These are phyloP conservation scores for Tragelaphus imberbis DNA, from an alignment of 2,113 vertebrate genomes.

Conservation along the genomic window DNA sequence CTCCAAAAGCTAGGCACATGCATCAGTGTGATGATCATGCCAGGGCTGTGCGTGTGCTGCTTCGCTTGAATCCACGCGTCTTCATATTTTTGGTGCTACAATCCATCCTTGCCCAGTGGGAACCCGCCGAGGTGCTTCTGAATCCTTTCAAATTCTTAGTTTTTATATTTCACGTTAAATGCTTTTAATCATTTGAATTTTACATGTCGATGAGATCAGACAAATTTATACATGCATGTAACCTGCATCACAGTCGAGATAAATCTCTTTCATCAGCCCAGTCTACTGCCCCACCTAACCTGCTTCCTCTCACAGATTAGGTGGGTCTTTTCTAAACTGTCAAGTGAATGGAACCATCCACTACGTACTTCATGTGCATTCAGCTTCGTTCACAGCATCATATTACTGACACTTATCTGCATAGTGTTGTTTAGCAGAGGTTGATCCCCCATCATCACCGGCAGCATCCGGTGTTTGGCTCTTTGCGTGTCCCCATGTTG, in stretches of 20 bases:
- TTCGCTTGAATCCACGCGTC: accelerated
- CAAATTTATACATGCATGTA: neutral
- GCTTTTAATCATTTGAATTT: neutral
- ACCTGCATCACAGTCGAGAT: accelerated
- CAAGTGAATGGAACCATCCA: accelerated
- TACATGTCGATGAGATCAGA: neutral
- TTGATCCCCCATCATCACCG: neutral
- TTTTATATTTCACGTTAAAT: neutral
- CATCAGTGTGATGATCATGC: accelerated
- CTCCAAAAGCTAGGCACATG: accelerated
- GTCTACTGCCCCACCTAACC: neutral
- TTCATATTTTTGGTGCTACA: neutral
- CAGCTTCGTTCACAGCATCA: neutral
- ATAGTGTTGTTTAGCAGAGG: neutral
- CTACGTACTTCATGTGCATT: accelerated
- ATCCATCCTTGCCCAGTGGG: accelerated
- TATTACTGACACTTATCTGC: accelerated
- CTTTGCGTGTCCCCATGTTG: accelerated
- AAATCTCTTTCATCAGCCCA: neutral
- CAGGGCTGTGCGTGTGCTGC: accelerated
- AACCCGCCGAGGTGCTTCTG: neutral
- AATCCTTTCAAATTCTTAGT: neutral
- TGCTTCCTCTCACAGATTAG: neutral
- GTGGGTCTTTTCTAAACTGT: neutral
- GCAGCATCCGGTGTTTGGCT: neutral